Conservation (phyloP, 2,113 vertebrate genomes). For the Melanotaenia duboulayi region DNA sequence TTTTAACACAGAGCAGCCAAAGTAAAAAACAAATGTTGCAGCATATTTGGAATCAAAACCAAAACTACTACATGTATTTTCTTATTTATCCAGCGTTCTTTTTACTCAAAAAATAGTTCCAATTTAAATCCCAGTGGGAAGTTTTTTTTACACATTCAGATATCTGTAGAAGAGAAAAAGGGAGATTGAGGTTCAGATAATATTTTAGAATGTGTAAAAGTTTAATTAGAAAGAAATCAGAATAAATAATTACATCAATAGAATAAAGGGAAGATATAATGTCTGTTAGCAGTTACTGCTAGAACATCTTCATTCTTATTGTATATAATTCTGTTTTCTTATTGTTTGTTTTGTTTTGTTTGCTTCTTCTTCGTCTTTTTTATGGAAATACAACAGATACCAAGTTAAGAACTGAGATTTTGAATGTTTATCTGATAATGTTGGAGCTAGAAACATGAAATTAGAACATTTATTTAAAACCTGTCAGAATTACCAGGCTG, state of each 20-base stretch:
- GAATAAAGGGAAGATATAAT: neutral
- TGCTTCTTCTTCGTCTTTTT: too few species aligned
- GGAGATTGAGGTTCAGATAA: too few species aligned
- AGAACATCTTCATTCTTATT: too few species aligned
- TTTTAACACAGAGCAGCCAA: too few species aligned
- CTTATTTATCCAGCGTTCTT: neutral
- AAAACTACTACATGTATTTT: neutral
- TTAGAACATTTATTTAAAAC: too few species aligned
- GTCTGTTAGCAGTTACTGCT: too few species aligned
- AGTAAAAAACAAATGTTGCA: neutral
- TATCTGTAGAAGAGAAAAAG: too few species aligned
- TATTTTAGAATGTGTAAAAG: slow-evolving; percentile 13
- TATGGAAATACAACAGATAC: too few species aligned
- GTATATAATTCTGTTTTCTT: too few species aligned
- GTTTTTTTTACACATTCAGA: too few species aligned
- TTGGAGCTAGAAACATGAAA: neutral
- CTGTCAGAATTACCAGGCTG: neutral
- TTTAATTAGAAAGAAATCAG: slow-evolving; percentile 42
- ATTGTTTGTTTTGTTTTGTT: neutral
- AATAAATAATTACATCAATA: slow-evolving; percentile 11
- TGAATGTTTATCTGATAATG: neutral
- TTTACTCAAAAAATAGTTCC: too few species aligned
- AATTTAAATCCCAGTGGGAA: neutral
- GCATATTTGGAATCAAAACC: slow-evolving; percentile 5
- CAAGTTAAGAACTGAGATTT: neutral